A percentile compares a stretch with the other conserved stretches of the same genome.
Conservation (phyloP, 2,888 invertebrate species). For the Dione vanillae region DNA sequence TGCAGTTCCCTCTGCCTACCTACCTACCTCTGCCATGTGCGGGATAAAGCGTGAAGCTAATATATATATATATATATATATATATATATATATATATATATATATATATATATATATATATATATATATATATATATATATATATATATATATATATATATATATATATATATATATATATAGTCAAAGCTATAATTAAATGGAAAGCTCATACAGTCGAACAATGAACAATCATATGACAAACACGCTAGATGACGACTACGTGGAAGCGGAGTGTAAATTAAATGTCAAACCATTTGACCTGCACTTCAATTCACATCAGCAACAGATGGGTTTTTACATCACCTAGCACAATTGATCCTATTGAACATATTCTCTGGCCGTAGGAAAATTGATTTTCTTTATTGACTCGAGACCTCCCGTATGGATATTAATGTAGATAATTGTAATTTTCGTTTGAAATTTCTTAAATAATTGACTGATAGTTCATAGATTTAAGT, state of each 20-base stretch:
- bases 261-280: slow-evolving; percentile 47
- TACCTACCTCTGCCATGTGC: too few relatives aligned
- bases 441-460: background rate
- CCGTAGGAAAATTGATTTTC: slow-evolving; percentile 16
- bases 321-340: slow-evolving; percentile 43
- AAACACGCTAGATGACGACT: slow-evolving; percentile 26
- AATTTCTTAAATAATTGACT: background rate
- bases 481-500: too few relatives aligned
- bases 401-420: background rate
- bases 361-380: slow-evolving; percentile 25
- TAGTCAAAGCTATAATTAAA: background rate
- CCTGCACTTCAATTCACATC: slow-evolving; percentile 49
- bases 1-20: too few relatives aligned
- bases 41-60: too few relatives aligned
- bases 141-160: too few relatives aligned
- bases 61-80: too few relatives aligned
- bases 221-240: slow-evolving; percentile 39
- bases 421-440: background rate
- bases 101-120: too few relatives aligned
- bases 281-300: slow-evolving; percentile 52
- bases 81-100: too few relatives aligned
- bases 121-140: too few relatives aligned
- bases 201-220: slow-evolving; percentile 11
- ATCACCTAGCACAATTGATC: slow-evolving; percentile 45
- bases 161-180: too few relatives aligned